A percentile compares a stretch with the other conserved stretches of the same genome.
phyloP scores from a whole-genome alignment of 2,113 vertebrate genomes.

The Zosterops pallidus region DNA sequence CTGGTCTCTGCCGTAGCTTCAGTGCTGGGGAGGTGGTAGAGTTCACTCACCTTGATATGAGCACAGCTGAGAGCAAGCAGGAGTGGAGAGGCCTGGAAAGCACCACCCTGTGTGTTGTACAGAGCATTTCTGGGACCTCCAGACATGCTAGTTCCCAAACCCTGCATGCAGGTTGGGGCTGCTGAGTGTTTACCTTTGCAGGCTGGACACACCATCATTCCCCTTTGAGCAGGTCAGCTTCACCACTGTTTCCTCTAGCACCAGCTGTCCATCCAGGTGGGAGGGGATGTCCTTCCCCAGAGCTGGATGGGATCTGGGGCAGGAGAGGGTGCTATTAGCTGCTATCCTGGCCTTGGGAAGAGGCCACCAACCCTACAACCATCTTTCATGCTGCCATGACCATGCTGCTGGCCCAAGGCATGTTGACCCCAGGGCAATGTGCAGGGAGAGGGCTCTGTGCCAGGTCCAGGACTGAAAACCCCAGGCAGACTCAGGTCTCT shows the following conservation, averaged over 20 bases:
- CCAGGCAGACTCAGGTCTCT: neutral
- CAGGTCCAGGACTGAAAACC: neutral
- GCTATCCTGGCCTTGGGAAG: neutral
- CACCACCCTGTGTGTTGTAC: neutral
- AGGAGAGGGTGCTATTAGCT: neutral
- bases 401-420: neutral
- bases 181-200: neutral
- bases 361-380: neutral
- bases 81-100: neutral
- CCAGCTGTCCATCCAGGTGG: neutral
- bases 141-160: neutral
- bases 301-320: neutral
- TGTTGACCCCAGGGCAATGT: neutral
- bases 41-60: neutral
- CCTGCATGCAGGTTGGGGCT: neutral
- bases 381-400: neutral
- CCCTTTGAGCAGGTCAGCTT: neutral
- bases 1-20: neutral
- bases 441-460: neutral
- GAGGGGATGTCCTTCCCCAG: neutral
- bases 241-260: neutral
- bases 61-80: neutral
- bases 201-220: neutral
- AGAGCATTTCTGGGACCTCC: neutral
- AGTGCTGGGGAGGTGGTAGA: neutral